These are phyloP conservation scores for Entomobrya multifasciata DNA, from an alignment of 2,888 invertebrate genomes.

Conservation along the genomic window DNA sequence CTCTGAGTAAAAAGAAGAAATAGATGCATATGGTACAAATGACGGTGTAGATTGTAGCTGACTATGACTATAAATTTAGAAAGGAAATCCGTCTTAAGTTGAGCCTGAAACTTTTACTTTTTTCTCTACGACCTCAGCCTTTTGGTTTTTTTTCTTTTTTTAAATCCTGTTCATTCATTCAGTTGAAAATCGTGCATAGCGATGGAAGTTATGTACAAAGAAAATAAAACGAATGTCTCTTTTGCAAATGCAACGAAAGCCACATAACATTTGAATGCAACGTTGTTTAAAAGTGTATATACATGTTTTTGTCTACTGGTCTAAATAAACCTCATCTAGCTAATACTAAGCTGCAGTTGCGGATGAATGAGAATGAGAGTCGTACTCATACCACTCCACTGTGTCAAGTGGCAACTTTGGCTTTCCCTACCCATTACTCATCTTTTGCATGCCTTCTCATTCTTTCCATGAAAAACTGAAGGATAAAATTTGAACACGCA, in stretches of 20 bases:
- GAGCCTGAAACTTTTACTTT: constrained; percentile 38
- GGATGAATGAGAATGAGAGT: too few species aligned
- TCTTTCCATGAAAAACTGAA: background rate
- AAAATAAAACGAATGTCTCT: too few species aligned
- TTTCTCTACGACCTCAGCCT: constrained; percentile 53
- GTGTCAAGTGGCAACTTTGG: too few species aligned
- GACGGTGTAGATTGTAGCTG: constrained; percentile 35
- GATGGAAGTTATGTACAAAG: too few species aligned
- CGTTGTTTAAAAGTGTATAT: too few species aligned
- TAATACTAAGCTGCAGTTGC: too few species aligned
- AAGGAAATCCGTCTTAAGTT: constrained; percentile 49
- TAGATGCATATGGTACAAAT: constrained; percentile 49
- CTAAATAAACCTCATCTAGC: too few species aligned
- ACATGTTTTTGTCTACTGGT: too few species aligned
- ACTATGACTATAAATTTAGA: constrained; percentile 47
- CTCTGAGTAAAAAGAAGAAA: constrained; percentile 24
- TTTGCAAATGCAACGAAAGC: too few species aligned
- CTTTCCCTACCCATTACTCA: too few species aligned
- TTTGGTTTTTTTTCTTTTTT: constrained; percentile 49
- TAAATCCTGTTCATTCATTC: constrained; percentile 53
- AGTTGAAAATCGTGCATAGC: constrained; percentile 7
- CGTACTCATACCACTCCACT: too few species aligned
- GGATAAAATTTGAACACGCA: background rate
- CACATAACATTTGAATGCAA: too few species aligned
- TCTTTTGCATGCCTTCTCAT: constrained; percentile 21